Evolutionary conservation across 2,888 invertebrate genomes (phyloP), one percentile per base, ranked within the genome.

Genomic region (Clostera curtula): DNA sequence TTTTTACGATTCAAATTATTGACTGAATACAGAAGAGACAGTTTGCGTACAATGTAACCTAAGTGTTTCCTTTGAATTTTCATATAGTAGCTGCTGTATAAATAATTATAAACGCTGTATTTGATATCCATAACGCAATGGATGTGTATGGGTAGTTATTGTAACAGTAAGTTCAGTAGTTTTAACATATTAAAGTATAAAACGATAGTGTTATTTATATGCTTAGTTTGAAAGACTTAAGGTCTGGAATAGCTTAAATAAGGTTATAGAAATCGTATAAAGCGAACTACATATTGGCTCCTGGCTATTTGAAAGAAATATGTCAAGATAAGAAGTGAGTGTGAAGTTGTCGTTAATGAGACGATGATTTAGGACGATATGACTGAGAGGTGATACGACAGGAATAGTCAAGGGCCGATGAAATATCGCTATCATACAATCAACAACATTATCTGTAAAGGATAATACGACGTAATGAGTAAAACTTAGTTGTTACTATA

Each of bases 401-500:
- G 25, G 30, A 61, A 71, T 69, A 75, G 79, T 69, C 79, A 64
- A 64, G 69, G 66, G 79, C 71, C 68, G 71, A 77, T 59, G 34
- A 29, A 42, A 49, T 48, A 49, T 59, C 65, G 68, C 71, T 71
- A n/a, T 62, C 49, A 56, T 67, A 62, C 68, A 64, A 70, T 63
- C 61, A 60, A 58, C 68, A 67, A 71, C 66, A 68, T 71, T 76
- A 72, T 74, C 77, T 72, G 67, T 70, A 73, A 70, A 51, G 63
- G 74, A 62, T 76, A 70, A 72, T 68, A 52, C 51, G 60, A 67
- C 57, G 62, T 77, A 74, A 72, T 68, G 56, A 66, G 64, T 71
- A 68, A 71, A 68, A 69, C 59, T 70, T 83, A 83, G 83, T 73
- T 77, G 80, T 82, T 83, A 83, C 61, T 66, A 77, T 83, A 82